Base-by-base conservation (phyloP, 2,888 invertebrate species). In the Lepeophtheirus nordmannii region DNA sequence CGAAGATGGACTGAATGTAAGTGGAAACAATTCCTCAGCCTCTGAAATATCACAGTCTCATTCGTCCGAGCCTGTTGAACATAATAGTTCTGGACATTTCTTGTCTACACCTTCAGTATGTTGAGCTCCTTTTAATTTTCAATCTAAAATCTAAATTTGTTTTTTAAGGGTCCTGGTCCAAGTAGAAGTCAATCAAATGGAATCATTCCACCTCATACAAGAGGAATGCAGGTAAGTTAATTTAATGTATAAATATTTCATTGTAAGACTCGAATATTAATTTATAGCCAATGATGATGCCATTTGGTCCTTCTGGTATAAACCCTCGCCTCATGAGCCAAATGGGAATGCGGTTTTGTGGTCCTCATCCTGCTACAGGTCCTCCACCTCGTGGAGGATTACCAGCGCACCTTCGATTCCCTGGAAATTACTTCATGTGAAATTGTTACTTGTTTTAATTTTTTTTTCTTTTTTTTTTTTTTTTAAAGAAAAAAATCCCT, bases 241-340 rank as follows among this genome's bases (percentile, higher is more conserved):
- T 46, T n/a, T n/a, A 14, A 46, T n/a, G 8, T 46, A 17, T 46
- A 30, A 30, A 30, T 30, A 7, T 30, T 2, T 30, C 7, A 30
- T 30, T 30, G 7, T 30, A 7, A 30, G 2, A 30, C 30, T 30
- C 30, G 7, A 30, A 30, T 30, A 30, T 30, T 30, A 30, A 30
- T 46, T 46, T 17, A 14, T 46, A 46, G 53, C 53, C 53, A 3
- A 46, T 46, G 53, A 46, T 46, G 53, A 46, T 46, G 53, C 53
- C 53, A 14, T 46, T 37, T 60, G 60, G 60, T 17, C 60, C 22
- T 8, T 37, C 38, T 17, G 60, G 60, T 10, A 60, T 60, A 17
- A 60, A 60, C 60, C 60, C 60, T 23, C 60, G 60, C 30, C 38
- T 60, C 60, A 60, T 60, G 60, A 37, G 37, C 14, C 60, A 60